A percentile compares a stretch with the other conserved stretches of the same genome.
Conservation (phyloP, 2,113 vertebrate species). For the Eclectus roratus region DNA sequence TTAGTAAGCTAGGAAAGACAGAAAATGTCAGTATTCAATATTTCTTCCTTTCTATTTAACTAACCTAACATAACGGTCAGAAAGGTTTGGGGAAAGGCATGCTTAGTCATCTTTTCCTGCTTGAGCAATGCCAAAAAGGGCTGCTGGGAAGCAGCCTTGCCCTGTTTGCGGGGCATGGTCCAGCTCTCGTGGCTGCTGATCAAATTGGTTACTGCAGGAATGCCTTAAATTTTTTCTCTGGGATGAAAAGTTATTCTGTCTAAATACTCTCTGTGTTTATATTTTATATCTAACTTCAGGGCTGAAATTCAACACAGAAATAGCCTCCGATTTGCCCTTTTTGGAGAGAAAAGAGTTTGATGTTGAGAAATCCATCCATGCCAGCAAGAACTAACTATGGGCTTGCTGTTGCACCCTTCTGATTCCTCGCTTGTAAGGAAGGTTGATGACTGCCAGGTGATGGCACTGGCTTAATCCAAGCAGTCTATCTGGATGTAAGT, state of each 20-base stretch:
- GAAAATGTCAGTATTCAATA: fast-evolving
- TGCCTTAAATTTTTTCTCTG: neutral
- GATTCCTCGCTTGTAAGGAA: fast-evolving
- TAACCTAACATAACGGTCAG: fast-evolving
- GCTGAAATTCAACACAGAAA: neutral
- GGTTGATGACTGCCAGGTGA: neutral
- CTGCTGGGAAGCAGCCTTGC: neutral
- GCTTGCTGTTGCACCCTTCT: neutral
- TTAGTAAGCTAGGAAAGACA: neutral
- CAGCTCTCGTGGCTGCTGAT: neutral
- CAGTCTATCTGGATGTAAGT: neutral
- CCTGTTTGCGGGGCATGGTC: neutral
- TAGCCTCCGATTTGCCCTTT: neutral
- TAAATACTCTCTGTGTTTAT: neutral
- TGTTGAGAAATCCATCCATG: fast-evolving
- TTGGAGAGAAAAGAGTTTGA: neutral
- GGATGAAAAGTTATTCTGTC: neutral
- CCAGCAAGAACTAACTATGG: neutral
- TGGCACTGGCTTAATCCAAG: neutral
- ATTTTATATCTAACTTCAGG: neutral
- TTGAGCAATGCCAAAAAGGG: neutral
- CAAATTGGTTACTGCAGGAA: neutral
- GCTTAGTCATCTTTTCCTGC: neutral
- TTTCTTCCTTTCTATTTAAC: neutral
- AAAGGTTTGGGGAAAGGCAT: neutral